These are phyloP conservation scores for Deladenus siricidicola DNA, from an alignment of 2,888 invertebrate species.

Conservation along the genomic window DNA sequence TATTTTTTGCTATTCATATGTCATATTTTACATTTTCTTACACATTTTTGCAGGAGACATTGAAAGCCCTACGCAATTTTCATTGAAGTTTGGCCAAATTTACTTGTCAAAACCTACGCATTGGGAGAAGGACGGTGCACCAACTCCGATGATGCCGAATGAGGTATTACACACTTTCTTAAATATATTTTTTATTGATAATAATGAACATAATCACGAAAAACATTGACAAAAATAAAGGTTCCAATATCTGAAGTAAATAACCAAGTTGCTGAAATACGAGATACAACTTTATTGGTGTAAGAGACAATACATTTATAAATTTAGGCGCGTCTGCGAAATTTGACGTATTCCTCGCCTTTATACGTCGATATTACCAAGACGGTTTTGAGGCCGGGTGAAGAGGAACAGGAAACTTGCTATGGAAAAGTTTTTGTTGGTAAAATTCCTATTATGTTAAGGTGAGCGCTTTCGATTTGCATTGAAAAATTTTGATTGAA, in stretches of 20 bases:
- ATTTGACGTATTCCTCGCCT: conserved; percentile 82
- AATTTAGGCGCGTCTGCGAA: conserved; percentile 75
- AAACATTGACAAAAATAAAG: no score
- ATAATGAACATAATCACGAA: no score
- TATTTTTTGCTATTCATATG: neutral
- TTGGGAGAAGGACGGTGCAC: conserved; percentile 99
- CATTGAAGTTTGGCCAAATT: conserved; percentile 95
- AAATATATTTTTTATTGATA: neutral
- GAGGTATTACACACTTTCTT: conserved; percentile 58
- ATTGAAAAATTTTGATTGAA: neutral
- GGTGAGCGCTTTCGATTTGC: conserved; percentile 24
- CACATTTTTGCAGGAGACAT: conserved; percentile 38
- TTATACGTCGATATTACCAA: conserved; percentile 97
- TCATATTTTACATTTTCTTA: neutral
- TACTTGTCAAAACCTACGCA: conserved; percentile 98
- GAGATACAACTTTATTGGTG: no score
- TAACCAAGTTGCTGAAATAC: no score
- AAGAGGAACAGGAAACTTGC: conserved; percentile 70
- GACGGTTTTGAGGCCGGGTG: conserved; percentile 65
- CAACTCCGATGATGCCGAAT: conserved; percentile 99
- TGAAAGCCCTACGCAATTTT: conserved; percentile 67
- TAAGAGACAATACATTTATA: conserved; percentile 7
- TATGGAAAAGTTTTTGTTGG: conserved; percentile 68
- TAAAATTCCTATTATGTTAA: conserved; percentile 96
- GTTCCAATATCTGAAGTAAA: no score